A percentile compares a stretch with the other conserved stretches of the same genome.
Evolutionary conservation across 1,140 invertebrate genomes (phyloP).

Genomic region (Zaprionus ornatus): DNA sequence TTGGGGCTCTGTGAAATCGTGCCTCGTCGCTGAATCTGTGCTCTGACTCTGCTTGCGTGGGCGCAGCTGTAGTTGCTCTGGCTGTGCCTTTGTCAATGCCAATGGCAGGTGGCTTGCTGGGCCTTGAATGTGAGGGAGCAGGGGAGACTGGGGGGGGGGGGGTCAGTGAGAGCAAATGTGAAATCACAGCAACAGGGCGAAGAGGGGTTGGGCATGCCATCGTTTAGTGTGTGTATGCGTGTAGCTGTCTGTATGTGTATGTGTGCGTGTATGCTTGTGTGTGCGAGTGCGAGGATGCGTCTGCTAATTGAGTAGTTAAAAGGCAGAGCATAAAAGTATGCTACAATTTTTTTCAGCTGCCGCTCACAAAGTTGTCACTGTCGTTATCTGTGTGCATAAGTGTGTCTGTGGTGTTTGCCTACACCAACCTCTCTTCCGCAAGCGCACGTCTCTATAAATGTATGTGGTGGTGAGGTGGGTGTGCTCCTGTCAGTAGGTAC

Average conservation of each 20-base stretch:
- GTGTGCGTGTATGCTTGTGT: neutral
- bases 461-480: neutral
- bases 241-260: neutral
- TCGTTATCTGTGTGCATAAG: conserved; percentile 6
- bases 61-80: conserved; percentile 19
- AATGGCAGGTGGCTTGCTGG: conserved; percentile 66
- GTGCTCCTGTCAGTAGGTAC: conserved; percentile 1
- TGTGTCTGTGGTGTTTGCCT: neutral
- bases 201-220: neutral
- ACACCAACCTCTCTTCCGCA: neutral
- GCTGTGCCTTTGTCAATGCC: conserved; percentile 66
- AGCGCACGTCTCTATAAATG: neutral
- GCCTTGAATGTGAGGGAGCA: neutral
- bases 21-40: neutral
- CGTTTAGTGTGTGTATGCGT: neutral
- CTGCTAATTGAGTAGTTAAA: conserved; percentile 76
- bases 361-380: conserved; percentile 28
- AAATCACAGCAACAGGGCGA: conserved; percentile 59
- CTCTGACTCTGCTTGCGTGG: neutral
- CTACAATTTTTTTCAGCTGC: conserved; percentile 47
- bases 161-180: conserved; percentile 29
- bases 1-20: neutral
- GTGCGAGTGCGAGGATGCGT: conserved; percentile 16
- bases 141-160: neutral
- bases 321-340: conserved; percentile 62